Evolutionary conservation across 2,888 invertebrate genomes (phyloP), one percentile per base, ranked within the genome.

Genomic region (Nycteola revayana): DNA sequence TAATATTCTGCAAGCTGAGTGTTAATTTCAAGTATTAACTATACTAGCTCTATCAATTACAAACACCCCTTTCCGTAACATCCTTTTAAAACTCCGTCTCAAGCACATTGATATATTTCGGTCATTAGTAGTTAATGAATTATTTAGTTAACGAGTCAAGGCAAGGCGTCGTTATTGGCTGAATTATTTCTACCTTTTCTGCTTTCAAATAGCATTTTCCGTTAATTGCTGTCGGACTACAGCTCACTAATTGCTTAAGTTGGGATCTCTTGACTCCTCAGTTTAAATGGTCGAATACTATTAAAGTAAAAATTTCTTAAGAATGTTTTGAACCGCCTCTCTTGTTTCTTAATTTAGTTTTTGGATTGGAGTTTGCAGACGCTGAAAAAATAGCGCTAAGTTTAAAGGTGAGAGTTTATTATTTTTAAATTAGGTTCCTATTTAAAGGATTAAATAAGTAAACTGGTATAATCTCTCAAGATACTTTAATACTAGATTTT

Each of bases 231-330:
- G 85, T 86, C 85, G 78, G 83, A 77, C 77, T 84, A 67, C 74
- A 78, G 71, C 79, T 81, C 81, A 74, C 86, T 87, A 87, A 87
- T 87, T 87, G 86, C 86, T 85, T 85, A 87, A 87, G 85, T 86
- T 87, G 72, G 73, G 80, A 85, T 84, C 83, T 82, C 76, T 72
- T 81, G 70, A 74, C 81, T 76, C 75, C 71, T 71, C 62, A 70
- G 71, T 72, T 72, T 72, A 78, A 85, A 79, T 83, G 78, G 81
- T 77, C 61, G 78, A 80, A 72, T 82, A 78, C 75, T 78, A 75
- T 78, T 78, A 74, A 75, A 77, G 73, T 73, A 79, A 83, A 83
- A 83, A 76, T 71, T 67, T 75, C 75, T 77, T 74, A 74, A 79
- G 74, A 75, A 67, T 70, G 77, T 81, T 80, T 75, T 72, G 62